phyloP scores from a whole-genome alignment of 1,140 invertebrate species.

The Odontomachus brunneus region DNA sequence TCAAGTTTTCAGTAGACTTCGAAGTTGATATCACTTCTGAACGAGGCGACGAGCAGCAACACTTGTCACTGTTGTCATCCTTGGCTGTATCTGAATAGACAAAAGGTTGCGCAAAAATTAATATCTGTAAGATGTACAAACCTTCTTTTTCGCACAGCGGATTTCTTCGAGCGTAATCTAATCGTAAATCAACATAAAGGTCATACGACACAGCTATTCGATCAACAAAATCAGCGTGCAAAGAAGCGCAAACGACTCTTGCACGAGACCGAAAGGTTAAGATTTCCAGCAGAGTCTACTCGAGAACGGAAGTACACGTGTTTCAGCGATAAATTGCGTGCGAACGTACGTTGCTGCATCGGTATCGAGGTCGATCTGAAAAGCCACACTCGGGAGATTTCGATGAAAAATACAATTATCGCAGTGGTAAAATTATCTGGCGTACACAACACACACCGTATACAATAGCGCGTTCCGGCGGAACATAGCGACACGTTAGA shows the following conservation, averaged over 20 bases:
- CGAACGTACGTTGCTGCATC: background rate
- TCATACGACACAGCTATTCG: background rate
- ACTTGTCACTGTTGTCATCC: conserved; percentile 80
- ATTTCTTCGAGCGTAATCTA: background rate
- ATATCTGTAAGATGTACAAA: background rate
- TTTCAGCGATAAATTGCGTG: background rate
- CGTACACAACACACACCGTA: conserved; percentile 39
- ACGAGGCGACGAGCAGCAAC: conserved; percentile 73
- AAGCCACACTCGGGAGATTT: conserved; percentile 10
- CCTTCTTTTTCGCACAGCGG: background rate
- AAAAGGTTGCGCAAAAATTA: background rate
- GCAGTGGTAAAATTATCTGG: conserved; percentile 60
- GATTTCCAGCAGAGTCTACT: background rate
- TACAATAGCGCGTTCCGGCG: conserved; percentile 12
- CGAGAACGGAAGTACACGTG: background rate
- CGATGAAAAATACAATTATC: conserved; percentile 30
- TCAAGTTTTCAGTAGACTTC: conserved; percentile 69
- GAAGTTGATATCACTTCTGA: conserved; percentile 76
- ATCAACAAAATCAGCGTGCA: background rate
- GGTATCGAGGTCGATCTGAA: background rate
- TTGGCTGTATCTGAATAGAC: conserved; percentile 77
- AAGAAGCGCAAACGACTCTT: too few species aligned
- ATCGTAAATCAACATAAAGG: background rate
- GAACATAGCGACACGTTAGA: background rate
- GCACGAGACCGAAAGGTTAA: background rate